A percentile compares a stretch with the other conserved stretches of the same genome.
Evolutionary conservation across 2,888 invertebrate species (phyloP).

Genomic region (Prosopocoilus inquinatus): DNA sequence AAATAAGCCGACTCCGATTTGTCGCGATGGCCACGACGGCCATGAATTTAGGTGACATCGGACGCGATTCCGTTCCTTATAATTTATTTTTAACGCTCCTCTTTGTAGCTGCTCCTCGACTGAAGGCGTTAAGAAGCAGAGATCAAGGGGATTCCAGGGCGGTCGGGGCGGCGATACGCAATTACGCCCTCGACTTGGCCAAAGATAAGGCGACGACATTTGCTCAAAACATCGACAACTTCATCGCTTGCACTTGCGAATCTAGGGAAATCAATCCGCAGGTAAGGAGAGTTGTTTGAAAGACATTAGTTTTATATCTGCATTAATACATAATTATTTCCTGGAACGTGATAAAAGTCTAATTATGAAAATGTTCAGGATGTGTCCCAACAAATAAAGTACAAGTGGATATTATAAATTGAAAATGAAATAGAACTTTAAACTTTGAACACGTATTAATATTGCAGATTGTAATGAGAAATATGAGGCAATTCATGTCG

Average conservation of each 20-base stretch:
- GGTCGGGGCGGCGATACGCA: conserved; percentile 70
- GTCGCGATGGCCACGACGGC: not conserved
- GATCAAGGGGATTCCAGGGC: conserved; percentile 58
- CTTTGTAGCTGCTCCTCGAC: conserved; percentile 72
- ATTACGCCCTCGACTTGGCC: conserved; percentile 77
- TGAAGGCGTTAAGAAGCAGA: conserved; percentile 65
- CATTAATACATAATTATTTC: too few relatives aligned
- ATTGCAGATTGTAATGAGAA: conserved; percentile 73
- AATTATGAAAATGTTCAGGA: not conserved
- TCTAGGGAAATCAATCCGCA: conserved; percentile 86
- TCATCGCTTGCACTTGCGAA: conserved; percentile 89
- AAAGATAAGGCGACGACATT: conserved; percentile 86
- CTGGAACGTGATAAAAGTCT: not conserved
- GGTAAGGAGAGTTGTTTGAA: conserved; percentile 38
- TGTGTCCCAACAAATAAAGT: not conserved
- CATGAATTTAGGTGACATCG: not conserved
- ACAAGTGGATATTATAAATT: not conserved
- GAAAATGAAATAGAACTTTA: not conserved
- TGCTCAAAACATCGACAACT: conserved; percentile 89
- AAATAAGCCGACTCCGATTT: too few relatives aligned
- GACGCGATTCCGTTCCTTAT: not conserved
- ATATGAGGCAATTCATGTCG: conserved; percentile 95
- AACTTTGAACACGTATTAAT: not conserved
- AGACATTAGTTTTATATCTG: too few relatives aligned
- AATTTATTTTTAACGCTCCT: conserved; percentile 22